Percentiles rank a stretch among this genome's conserved stretches.
phyloP scores from a whole-genome alignment of 1,140 invertebrate species.

The Micrasema longulum region DNA sequence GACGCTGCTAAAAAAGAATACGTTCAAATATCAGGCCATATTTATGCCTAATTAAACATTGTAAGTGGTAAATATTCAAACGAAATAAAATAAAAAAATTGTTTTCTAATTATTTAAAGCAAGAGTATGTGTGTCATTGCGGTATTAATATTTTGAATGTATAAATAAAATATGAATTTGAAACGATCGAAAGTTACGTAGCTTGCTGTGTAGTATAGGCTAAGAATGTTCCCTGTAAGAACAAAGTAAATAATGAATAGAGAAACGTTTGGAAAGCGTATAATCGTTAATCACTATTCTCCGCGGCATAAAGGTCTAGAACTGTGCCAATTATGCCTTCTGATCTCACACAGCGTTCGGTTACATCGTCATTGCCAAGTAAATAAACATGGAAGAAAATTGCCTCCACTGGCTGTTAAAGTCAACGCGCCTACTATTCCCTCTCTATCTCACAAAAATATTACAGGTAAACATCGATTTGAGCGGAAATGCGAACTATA shows the following conservation, averaged over 20 bases:
- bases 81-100: too few relatives aligned
- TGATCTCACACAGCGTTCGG: conserved; percentile 10
- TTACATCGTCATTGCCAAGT: conserved; percentile 3
- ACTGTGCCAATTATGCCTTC: conserved; percentile 42
- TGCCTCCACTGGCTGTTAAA: not conserved
- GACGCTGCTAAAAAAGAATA: too few relatives aligned
- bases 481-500: too few relatives aligned
- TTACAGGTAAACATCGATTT: too few relatives aligned
- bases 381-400: conserved; percentile 30
- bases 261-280: conserved; percentile 40
- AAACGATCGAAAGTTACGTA: conserved; percentile 11
- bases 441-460: too few relatives aligned
- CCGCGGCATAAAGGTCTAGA: conserved; percentile 21
- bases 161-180: too few relatives aligned
- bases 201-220: not conserved
- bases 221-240: conserved; percentile 3
- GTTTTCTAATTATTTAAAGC: too few relatives aligned
- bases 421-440: not conserved
- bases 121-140: too few relatives aligned
- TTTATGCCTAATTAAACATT: too few relatives aligned
- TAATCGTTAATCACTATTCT: conserved; percentile 41
- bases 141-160: too few relatives aligned
- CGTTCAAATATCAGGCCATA: too few relatives aligned
- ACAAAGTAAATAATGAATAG: conserved; percentile 29
- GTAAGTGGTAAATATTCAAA: too few relatives aligned